Percentiles rank a stretch among this genome's conserved stretches.
Evolutionary conservation across 2,888 invertebrate genomes (phyloP).

Genomic region (Salpingus planirostris): DNA sequence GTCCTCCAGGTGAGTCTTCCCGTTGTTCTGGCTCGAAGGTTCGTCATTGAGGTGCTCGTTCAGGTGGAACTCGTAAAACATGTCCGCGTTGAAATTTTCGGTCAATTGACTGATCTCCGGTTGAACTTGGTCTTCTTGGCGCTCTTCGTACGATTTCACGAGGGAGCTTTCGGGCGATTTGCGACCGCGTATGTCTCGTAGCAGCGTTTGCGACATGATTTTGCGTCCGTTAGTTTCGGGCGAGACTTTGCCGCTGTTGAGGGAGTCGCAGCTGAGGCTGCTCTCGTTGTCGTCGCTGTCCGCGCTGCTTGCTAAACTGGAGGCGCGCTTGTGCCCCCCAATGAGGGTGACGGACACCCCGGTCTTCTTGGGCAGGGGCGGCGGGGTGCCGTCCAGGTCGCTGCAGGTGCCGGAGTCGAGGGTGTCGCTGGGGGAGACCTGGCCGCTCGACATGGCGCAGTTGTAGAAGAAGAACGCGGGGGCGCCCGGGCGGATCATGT

Average conservation of each 20-base stretch:
- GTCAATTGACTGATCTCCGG: slow-evolving; percentile 43
- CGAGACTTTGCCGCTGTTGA: slow-evolving; percentile 60
- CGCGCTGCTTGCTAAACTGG: slow-evolving; percentile 49
- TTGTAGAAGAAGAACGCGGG: slow-evolving; percentile 51
- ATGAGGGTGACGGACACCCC: slow-evolving; percentile 45
- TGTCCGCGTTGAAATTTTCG: slow-evolving; percentile 50
- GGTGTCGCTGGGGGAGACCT: slow-evolving; percentile 75
- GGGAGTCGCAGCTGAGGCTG: slow-evolving; percentile 73
- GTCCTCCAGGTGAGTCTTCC: slow-evolving; percentile 37
- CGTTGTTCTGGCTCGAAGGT: slow-evolving; percentile 37
- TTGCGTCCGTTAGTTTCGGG: slow-evolving; percentile 3
- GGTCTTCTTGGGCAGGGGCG: slow-evolving; percentile 56
- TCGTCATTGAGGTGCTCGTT: slow-evolving; percentile 56
- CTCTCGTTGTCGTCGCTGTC: slow-evolving; percentile 68
- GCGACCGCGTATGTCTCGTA: slow-evolving; percentile 62
- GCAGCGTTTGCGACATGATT: slow-evolving; percentile 56
- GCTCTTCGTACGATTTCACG: slow-evolving; percentile 60
- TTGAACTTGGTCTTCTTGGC: slow-evolving; percentile 44
- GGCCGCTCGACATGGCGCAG: slow-evolving; percentile 65
- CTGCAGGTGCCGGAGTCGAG: slow-evolving; percentile 80
- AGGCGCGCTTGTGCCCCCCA: slow-evolving; percentile 46
- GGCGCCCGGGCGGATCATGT: slow-evolving; percentile 45
- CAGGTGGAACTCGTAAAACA: slow-evolving; percentile 74
- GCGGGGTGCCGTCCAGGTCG: slow-evolving; percentile 68
- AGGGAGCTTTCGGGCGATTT: slow-evolving; percentile 39